Percentiles rank a stretch among this genome's conserved stretches.
Evolutionary conservation across 92 coral and sea anemone genomes (phyloP).

Genomic region (Paragorgia papillata): DNA sequence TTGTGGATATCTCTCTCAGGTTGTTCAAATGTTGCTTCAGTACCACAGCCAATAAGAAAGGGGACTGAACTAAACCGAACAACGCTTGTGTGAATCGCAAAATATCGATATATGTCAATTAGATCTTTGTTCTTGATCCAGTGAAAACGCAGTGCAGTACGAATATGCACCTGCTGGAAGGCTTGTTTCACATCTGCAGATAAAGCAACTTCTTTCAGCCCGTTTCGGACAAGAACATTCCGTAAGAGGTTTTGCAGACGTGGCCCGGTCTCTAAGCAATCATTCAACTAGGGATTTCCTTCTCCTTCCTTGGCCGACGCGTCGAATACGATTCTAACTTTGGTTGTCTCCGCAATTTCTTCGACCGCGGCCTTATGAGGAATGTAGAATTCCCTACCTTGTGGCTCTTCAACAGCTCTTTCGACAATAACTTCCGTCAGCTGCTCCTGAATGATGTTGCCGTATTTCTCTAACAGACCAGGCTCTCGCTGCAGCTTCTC

Average conservation of each 20-base stretch:
- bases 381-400: too few relatives aligned
- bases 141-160: constrained; percentile 4
- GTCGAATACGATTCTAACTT: too few relatives aligned
- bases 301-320: too few relatives aligned
- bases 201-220: constrained; percentile 22
- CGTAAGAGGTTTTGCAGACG: constrained; percentile 29
- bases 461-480: too few relatives aligned
- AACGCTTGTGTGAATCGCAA: not conserved
- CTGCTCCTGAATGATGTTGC: too few relatives aligned
- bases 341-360: too few relatives aligned
- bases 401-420: too few relatives aligned
- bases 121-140: not conserved
- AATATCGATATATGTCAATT: too few relatives aligned
- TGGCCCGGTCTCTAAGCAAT: not conserved
- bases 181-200: constrained; percentile 29
- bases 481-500: too few relatives aligned
- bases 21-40: constrained; percentile 4
- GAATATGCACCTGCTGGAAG: constrained; percentile 10
- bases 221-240: constrained; percentile 23
- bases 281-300: too few relatives aligned
- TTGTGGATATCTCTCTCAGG: constrained; percentile 35
- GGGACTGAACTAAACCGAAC: constrained; percentile 57
- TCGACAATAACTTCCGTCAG: too few relatives aligned
- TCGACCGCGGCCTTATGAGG: too few relatives aligned
- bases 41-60: constrained; percentile 48